phyloP scores from a whole-genome alignment of 2,888 invertebrate species.

The Therioaphis trifolii region DNA sequence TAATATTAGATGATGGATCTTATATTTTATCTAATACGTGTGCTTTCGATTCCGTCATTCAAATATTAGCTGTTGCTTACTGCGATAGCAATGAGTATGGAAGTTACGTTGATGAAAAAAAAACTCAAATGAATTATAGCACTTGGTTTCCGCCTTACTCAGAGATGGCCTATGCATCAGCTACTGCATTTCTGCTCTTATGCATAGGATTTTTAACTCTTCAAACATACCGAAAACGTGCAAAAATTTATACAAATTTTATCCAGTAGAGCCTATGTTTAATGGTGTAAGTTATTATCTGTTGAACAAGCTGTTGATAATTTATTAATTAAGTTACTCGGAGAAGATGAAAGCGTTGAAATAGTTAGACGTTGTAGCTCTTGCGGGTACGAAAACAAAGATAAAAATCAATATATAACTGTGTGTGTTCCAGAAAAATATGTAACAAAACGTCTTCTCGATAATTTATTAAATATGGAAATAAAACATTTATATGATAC shows the following conservation, averaged over 20 bases:
- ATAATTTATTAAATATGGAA: not conserved
- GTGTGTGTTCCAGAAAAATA: not conserved
- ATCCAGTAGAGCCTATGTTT: not conserved
- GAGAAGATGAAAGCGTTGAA: not conserved
- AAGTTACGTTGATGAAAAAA: not conserved
- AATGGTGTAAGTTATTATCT: not conserved
- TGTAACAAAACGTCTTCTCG: not conserved
- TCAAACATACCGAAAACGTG: not conserved
- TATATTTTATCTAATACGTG: not conserved
- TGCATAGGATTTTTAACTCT: not conserved
- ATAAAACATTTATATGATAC: not conserved
- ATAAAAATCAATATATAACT: not conserved
- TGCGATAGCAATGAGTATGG: constrained; percentile 1
- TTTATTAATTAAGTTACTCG: not conserved
- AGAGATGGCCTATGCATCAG: not conserved
- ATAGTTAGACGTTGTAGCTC: not conserved
- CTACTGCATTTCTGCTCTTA: no score
- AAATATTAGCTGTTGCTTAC: constrained; percentile 16
- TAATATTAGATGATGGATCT: not conserved
- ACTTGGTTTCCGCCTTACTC: not conserved
- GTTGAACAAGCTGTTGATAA: not conserved
- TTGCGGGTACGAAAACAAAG: not conserved
- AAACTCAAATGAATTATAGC: not conserved
- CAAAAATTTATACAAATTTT: not conserved
- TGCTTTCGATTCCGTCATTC: not conserved